Evolutionary conservation across 2,888 invertebrate species (phyloP), one percentile per base, ranked within the genome.

Genomic region (Leptopilina drosophilae): DNA sequence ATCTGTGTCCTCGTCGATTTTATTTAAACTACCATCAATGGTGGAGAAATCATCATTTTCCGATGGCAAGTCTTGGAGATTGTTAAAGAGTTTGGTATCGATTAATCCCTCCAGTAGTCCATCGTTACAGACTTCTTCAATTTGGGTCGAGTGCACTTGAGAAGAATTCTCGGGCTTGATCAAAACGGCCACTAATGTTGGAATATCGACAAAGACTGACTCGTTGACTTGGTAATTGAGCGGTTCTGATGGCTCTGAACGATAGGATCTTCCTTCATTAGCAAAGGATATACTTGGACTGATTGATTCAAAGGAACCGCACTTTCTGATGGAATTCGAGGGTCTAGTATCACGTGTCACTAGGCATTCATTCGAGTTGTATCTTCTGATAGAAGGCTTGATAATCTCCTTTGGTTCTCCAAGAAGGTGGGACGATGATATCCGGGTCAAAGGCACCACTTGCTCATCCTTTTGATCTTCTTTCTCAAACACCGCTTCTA

Each of bases 151-250:
- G 12, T 83, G 78, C 5, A 79, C 83, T 56, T 84, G 84, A 6
- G 83, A 81, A 62, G 66, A 84, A 33, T 88, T 79, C 65, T 90
- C 90, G 0, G 90, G 89, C 66, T 89, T 90, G 79, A 90, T 90
- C 79, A 90, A 80, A 14, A 90, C 90, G 0, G 90, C 90, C 12
- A 90, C 90, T 64, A 90, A 79, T 6, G 90, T 90, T 15, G 90
- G 89, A 64, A 90, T 89, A 79, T 90, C 90, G 15, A 90, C 88
- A 83, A 89, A 88, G 5, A 87, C 88, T 1, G 89, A 85, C 66
- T 87, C 87, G 75, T 88, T 83, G 49, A 87, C 84, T 14, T 86
- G 84, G 14, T 82, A 80, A 59, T 88, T 81, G 75, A 85, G 82
- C 73, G 88, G 15, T 78, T 88, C 86, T 7, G 88, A 87, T 56